phyloP scores from a whole-genome alignment of 2,113 vertebrate genomes.

The Corythoichthys haematopterus region DNA sequence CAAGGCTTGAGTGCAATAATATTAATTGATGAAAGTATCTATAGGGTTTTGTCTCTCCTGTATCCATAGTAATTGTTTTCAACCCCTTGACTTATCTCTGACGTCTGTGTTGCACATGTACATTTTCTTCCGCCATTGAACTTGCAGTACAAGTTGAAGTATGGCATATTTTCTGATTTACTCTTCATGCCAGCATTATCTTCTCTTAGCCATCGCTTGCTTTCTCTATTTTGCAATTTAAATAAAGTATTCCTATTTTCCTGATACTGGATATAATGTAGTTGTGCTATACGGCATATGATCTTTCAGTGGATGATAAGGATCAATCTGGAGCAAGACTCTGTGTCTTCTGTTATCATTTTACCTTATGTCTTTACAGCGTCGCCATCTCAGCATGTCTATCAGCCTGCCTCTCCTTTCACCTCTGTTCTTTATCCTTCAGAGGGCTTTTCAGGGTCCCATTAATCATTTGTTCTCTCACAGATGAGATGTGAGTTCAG shows the following conservation, averaged over 20 bases:
- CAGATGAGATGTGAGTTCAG: constrained; percentile 34
- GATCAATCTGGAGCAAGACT: constrained; percentile 17
- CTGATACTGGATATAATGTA: constrained; percentile 14
- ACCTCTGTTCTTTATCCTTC: not conserved
- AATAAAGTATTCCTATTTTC: constrained; percentile 16
- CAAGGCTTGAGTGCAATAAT: too few relatives aligned
- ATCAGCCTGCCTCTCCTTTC: constrained; percentile 15
- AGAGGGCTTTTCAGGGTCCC: constrained; percentile 35
- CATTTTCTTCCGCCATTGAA: not conserved
- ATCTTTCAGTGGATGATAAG: constrained; percentile 18
- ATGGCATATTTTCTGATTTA: not conserved
- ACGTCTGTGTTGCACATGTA: too few relatives aligned
- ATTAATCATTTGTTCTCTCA: constrained; percentile 55
- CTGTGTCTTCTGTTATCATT: not conserved
- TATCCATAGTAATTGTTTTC: too few relatives aligned
- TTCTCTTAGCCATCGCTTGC: constrained; percentile 1
- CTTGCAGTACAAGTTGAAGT: not conserved
- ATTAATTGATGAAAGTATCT: too few relatives aligned
- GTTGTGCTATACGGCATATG: constrained; percentile 8
- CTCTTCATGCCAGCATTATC: not conserved
- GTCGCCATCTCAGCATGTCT: constrained; percentile 16
- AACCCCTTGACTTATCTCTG: too few relatives aligned
- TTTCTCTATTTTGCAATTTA: constrained; percentile 19
- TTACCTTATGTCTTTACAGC: constrained; percentile 15
- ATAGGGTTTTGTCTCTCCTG: too few relatives aligned